A percentile compares a stretch with the other conserved stretches of the same genome.
phyloP scores from a whole-genome alignment of 2,888 invertebrate genomes.

The Congeria kusceri region DNA sequence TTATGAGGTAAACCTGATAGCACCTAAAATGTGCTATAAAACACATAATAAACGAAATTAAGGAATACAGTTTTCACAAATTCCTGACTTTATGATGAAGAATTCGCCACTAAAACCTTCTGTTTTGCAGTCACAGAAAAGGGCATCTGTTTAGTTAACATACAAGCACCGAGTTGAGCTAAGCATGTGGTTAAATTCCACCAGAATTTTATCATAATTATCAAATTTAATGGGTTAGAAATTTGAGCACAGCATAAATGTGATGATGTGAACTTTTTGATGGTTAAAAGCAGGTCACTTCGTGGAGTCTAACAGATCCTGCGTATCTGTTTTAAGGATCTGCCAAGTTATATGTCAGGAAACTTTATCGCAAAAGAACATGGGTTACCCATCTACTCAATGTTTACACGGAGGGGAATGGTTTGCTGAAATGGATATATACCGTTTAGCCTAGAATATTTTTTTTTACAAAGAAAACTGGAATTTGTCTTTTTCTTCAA shows the following conservation, averaged over 20 bases:
- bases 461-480: too few relatives aligned
- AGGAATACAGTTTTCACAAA: neutral
- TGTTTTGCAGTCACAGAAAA: neutral
- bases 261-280: conserved; percentile 62
- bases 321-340: conserved; percentile 45
- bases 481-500: too few relatives aligned
- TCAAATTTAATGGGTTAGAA: conserved; percentile 64
- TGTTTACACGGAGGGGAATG: conserved; percentile 46
- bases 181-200: conserved; percentile 45
- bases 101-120: conserved; percentile 1
- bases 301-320: conserved; percentile 53
- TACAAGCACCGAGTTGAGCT: neutral
- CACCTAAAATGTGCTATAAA: neutral
- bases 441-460: too few relatives aligned
- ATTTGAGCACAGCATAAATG: conserved; percentile 55
- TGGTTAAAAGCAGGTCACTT: conserved; percentile 64
- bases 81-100: too few relatives aligned
- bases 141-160: conserved; percentile 44
- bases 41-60: conserved; percentile 1
- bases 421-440: conserved; percentile 2
- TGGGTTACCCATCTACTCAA: conserved; percentile 39
- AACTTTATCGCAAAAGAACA: conserved; percentile 57
- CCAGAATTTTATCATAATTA: conserved; percentile 52
- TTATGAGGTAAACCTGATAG: conserved; percentile 35
- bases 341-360: conserved; percentile 9